These are phyloP conservation scores for Etheostoma nigrum DNA, from an alignment of 2,797 vertebrate genomes.

Conservation along the genomic window DNA sequence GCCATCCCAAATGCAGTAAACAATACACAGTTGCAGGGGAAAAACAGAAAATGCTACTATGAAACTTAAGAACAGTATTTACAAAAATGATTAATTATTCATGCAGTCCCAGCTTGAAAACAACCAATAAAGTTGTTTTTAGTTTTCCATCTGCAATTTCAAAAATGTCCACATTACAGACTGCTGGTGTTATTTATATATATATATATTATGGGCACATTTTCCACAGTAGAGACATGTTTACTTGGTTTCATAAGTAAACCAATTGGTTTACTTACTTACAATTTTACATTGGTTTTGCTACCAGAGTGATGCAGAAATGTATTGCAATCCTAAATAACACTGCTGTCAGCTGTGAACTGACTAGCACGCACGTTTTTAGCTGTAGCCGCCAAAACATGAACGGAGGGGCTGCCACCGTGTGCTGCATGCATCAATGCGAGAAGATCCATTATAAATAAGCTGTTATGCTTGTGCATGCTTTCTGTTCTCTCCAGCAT, in stretches of 20 bases:
- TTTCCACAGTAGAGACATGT: background rate
- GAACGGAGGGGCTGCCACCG: slow-evolving; percentile 7
- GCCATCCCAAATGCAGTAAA: background rate
- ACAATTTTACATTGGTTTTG: no score
- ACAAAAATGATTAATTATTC: background rate
- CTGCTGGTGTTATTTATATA: background rate
- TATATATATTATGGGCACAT: background rate
- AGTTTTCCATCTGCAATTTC: background rate
- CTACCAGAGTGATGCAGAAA: slow-evolving; percentile 6
- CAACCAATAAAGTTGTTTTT: background rate
- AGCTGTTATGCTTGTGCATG: slow-evolving; percentile 7
- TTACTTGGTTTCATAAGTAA: no score
- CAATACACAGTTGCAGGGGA: background rate
- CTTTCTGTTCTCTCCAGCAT: slow-evolving; percentile 6
- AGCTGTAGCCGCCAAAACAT: background rate
- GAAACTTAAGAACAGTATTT: no score
- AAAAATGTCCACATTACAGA: background rate
- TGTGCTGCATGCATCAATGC: slow-evolving; percentile 30
- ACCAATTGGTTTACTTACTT: no score
- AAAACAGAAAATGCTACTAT: background rate
- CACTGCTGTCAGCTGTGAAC: slow-evolving; percentile 5
- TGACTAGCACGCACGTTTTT: background rate
- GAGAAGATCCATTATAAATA: slow-evolving; percentile 28
- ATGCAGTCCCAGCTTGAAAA: background rate
- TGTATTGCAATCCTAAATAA: slow-evolving; percentile 5